Conservation (phyloP, 2,113 vertebrate species). For the Pampusana beccarii region DNA sequence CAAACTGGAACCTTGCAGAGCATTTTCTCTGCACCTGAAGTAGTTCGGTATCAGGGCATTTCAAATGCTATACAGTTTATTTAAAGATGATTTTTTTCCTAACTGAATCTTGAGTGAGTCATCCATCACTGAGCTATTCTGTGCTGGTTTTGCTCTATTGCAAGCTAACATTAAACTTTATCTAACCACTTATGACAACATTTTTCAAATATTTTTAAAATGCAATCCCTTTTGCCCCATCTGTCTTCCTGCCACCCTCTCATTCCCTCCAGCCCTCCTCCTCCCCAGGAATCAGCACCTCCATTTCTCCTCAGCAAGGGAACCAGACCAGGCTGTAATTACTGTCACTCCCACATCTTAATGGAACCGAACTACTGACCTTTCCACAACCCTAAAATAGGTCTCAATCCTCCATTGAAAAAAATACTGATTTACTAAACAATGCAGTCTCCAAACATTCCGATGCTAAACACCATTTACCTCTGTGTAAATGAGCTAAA, state of each 20-base stretch:
- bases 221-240: not conserved
- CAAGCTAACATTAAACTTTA: slow-evolving; percentile 6
- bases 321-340: not conserved
- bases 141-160: not conserved
- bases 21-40: not conserved
- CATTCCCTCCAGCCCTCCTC: not conserved
- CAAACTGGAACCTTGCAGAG: not conserved
- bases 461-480: not conserved
- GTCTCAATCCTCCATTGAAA: not conserved
- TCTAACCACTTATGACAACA: not conserved
- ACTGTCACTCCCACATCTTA: not conserved
- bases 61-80: not conserved
- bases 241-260: slow-evolving; percentile 10
- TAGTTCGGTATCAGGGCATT: not conserved
- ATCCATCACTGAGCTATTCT: slow-evolving; percentile 17
- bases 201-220: slow-evolving; percentile 19
- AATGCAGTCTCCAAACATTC: not conserved
- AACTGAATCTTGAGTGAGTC: slow-evolving; percentile 16
- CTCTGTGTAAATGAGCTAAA: not conserved
- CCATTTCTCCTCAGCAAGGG: not conserved
- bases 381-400: not conserved
- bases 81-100: not conserved
- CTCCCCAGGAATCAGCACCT: not conserved
- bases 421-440: not conserved
- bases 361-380: not conserved